Conservation (phyloP, 1,140 invertebrate genomes). For the Neomicropteryx cornuta region DNA sequence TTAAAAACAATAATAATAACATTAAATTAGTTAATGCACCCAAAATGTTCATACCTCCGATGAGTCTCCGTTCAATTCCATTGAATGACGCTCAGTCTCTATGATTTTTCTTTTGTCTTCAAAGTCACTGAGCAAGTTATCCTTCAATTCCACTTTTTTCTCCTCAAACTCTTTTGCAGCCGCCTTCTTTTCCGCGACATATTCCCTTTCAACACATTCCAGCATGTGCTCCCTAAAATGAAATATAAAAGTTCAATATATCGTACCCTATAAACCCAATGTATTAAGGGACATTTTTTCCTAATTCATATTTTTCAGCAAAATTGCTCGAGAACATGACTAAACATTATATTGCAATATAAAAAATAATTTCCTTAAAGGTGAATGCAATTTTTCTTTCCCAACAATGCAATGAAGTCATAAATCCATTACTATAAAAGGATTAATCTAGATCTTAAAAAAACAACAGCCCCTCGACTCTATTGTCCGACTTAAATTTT, state of each 20-base stretch:
- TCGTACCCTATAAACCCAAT: too few species aligned
- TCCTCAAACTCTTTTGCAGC: conserved; percentile 90
- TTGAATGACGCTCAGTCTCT: conserved; percentile 73
- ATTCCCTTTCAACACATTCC: conserved; percentile 81
- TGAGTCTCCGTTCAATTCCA: conserved; percentile 81
- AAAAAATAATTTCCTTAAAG: not conserved
- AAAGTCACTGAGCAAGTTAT: conserved; percentile 81
- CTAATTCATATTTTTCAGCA: too few species aligned
- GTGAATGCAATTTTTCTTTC: not conserved
- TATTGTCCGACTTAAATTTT: too few species aligned
- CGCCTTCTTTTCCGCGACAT: conserved; percentile 74
- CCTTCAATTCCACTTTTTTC: conserved; percentile 85
- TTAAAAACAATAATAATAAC: conserved; percentile 1
- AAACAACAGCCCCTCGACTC: too few species aligned
- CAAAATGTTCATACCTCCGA: conserved; percentile 53
- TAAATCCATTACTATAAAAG: too few species aligned
- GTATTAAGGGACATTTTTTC: too few species aligned
- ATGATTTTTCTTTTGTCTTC: conserved; percentile 87
- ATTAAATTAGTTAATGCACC: not conserved
- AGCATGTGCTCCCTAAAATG: conserved; percentile 58
- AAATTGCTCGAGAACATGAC: too few species aligned
- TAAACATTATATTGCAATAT: too few species aligned
- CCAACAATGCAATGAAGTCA: too few species aligned
- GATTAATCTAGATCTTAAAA: too few species aligned
- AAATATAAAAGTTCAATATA: too few species aligned